Evolutionary conservation across 1,140 invertebrate genomes (phyloP).

Genomic region (Scaptomyza montana): DNA sequence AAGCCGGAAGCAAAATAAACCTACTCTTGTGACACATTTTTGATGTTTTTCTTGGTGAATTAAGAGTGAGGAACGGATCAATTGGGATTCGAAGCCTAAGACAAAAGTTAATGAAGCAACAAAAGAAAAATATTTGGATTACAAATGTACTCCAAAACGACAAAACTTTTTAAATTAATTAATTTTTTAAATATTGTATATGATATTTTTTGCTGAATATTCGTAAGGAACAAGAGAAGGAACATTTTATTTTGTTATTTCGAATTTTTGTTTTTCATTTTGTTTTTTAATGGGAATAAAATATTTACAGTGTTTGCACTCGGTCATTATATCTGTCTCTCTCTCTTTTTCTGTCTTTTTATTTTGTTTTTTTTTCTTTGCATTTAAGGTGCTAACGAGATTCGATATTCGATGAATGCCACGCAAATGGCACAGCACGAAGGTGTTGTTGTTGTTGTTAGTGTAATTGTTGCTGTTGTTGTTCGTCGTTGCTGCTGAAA

Average conservation of each 20-base stretch:
- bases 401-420: constrained; percentile 48
- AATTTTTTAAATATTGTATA: no score
- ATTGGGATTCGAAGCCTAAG: neutral
- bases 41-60: neutral
- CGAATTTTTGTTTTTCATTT: no score
- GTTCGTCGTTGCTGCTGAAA: constrained; percentile 15
- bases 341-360: neutral
- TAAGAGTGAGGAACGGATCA: no score
- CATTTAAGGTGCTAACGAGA: constrained; percentile 55
- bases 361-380: neutral
- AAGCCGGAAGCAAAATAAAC: neutral
- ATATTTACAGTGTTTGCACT: neutral
- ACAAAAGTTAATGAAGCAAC: neutral
- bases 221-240: no score
- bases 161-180: no score
- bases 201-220: no score
- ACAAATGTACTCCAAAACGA: no score
- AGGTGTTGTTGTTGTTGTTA: constrained; percentile 22
- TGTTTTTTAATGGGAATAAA: no score
- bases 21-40: neutral
- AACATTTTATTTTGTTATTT: no score
- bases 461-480: neutral
- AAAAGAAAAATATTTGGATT: no score
- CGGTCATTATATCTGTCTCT: neutral
- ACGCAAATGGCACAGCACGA: constrained; percentile 25